Conservation (phyloP, 2,888 invertebrate genomes). For the Spicauda simplicius region DNA sequence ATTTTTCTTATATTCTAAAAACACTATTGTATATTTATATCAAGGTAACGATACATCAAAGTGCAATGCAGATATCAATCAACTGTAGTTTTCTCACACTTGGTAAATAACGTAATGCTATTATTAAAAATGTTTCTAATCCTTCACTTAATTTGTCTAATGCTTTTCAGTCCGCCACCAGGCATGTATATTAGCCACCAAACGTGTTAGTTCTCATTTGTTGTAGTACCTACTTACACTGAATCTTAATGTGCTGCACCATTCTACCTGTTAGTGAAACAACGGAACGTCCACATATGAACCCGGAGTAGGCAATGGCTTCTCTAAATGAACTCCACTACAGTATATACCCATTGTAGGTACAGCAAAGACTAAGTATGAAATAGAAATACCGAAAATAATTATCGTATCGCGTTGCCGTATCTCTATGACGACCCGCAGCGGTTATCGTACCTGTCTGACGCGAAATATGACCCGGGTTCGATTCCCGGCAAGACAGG, state of each 20-base stretch:
- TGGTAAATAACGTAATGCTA: no score
- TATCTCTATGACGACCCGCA: no score
- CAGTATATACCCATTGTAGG: background rate
- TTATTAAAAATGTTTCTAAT: no score
- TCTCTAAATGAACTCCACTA: constrained; percentile 25
- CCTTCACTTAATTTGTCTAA: background rate
- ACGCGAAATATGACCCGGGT: no score
- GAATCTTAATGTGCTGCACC: constrained; percentile 30
- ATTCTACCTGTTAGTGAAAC: constrained; percentile 31
- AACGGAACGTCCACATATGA: constrained; percentile 26
- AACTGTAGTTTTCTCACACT: no score
- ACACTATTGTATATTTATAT: no score
- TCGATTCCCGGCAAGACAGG: no score
- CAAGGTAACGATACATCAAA: no score
- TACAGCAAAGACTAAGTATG: background rate
- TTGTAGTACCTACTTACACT: constrained; percentile 33
- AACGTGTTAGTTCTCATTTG: constrained; percentile 21
- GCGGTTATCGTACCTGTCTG: no score
- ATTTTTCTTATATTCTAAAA: no score
- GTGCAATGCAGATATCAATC: no score
- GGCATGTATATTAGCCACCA: constrained; percentile 16
- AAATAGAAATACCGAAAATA: background rate
- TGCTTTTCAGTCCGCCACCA: background rate
- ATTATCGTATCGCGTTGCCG: no score
- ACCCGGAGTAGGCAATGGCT: constrained; percentile 9